Evolutionary conservation across 2,797 vertebrate species (phyloP).

Genomic region (Microctenopoma steveboyesi): DNA sequence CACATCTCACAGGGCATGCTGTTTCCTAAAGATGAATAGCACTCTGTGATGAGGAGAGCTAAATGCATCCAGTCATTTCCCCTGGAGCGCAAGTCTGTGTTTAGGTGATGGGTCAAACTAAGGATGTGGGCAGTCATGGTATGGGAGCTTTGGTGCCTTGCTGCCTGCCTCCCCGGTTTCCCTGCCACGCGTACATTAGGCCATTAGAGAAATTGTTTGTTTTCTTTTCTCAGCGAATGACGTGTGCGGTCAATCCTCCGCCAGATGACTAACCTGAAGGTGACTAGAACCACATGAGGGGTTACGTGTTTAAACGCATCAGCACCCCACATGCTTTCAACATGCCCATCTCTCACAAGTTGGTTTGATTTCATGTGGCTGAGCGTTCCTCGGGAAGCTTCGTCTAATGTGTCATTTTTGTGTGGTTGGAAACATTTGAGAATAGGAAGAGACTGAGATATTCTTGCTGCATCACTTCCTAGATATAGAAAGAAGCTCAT

Average conservation of each 20-base stretch:
- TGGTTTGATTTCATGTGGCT: neutral
- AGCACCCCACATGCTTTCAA: conserved; percentile 4
- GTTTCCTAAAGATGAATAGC: conserved; percentile 75
- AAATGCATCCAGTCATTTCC: conserved; percentile 77
- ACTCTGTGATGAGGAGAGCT: conserved; percentile 69
- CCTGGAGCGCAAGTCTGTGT: conserved; percentile 67
- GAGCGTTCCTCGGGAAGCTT: neutral
- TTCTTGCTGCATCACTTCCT: neutral
- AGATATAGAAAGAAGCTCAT: neutral
- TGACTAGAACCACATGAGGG: conserved; percentile 26
- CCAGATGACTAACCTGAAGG: conserved; percentile 37
- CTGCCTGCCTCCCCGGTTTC: conserved; percentile 29
- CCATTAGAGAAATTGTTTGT: conserved; percentile 55
- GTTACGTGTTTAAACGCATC: conserved; percentile 5
- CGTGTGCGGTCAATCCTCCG: conserved; percentile 41
- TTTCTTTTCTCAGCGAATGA: conserved; percentile 24
- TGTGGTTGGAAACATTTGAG: neutral
- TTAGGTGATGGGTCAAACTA: conserved; percentile 64
- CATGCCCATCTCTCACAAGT: neutral
- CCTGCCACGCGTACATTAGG: conserved; percentile 62
- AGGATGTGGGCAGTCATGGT: conserved; percentile 73
- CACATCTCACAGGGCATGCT: conserved; percentile 59
- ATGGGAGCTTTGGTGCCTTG: conserved; percentile 46
- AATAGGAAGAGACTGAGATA: neutral
- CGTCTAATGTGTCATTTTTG: neutral